These are phyloP conservation scores for Mormyrus hasselquistii DNA, from an alignment of 2,797 vertebrate genomes.

Conservation along the genomic window DNA sequence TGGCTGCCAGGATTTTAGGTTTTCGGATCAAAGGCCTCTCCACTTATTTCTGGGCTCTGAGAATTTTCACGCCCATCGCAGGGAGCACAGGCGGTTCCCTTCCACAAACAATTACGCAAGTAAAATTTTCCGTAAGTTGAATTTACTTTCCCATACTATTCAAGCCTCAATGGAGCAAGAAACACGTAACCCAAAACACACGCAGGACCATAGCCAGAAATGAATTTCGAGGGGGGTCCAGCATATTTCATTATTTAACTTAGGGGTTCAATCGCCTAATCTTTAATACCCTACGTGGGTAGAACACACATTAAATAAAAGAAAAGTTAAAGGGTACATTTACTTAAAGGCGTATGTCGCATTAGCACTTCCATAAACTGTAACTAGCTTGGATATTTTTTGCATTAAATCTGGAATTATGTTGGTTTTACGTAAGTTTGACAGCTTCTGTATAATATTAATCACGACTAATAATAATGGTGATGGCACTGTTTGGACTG, in stretches of 20 bases:
- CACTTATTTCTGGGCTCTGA: background rate
- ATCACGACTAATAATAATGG: background rate
- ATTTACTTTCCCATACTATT: background rate
- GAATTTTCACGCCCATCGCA: background rate
- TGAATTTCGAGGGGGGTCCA: background rate
- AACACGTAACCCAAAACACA: background rate
- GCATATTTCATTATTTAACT: background rate
- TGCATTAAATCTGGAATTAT: background rate
- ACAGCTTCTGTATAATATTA: background rate
- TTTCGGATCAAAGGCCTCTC: constrained; percentile 1
- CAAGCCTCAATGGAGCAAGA: background rate
- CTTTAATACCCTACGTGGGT: too few species aligned
- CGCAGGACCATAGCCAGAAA: background rate
- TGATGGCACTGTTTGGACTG: background rate
- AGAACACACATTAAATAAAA: background rate
- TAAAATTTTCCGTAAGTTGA: background rate
- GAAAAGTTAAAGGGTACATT: background rate
- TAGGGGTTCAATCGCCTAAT: too few species aligned
- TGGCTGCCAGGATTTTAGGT: constrained; percentile 7
- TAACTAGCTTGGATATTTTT: background rate
- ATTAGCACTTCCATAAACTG: background rate
- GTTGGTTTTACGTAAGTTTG: background rate
- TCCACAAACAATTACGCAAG: background rate
- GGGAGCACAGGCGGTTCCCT: background rate
- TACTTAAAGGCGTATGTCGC: background rate